These are phyloP conservation scores for Ranitomeya imitator DNA, from an alignment of 2,113 vertebrate species.

Conservation along the genomic window DNA sequence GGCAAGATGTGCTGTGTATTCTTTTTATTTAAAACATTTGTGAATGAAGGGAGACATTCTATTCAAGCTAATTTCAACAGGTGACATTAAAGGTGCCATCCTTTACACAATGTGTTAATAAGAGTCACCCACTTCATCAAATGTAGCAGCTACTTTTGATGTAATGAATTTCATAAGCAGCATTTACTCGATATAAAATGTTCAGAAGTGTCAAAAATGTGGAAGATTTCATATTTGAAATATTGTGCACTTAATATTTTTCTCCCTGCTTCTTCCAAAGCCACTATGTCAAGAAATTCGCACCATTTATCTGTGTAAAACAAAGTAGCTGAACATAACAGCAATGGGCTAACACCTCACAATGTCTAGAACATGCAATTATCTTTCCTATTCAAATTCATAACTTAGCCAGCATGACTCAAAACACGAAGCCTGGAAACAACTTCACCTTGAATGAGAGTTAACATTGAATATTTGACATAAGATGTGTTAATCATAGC, in stretches of 20 bases:
- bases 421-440: slow-evolving; percentile 64
- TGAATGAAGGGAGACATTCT: neutral
- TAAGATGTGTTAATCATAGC: slow-evolving; percentile 34
- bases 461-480: slow-evolving; percentile 64
- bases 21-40: neutral
- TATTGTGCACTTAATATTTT: neutral
- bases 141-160: neutral
- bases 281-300: neutral
- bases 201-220: neutral
- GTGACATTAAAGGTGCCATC: neutral
- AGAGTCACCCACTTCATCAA: neutral
- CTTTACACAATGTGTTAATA: neutral
- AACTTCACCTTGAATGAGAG: slow-evolving; percentile 62
- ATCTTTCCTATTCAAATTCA: slow-evolving; percentile 71
- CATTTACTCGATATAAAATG: neutral
- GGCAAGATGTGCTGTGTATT: neutral
- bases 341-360: neutral
- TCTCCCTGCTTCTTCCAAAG: neutral
- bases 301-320: neutral
- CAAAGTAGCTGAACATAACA: neutral
- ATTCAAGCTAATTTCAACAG: neutral
- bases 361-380: slow-evolving; percentile 56
- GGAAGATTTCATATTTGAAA: neutral
- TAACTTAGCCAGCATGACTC: slow-evolving; percentile 67
- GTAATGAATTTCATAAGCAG: neutral